Conservation (phyloP, 1,140 invertebrate species). For the Trypoxylus dichotomus region DNA sequence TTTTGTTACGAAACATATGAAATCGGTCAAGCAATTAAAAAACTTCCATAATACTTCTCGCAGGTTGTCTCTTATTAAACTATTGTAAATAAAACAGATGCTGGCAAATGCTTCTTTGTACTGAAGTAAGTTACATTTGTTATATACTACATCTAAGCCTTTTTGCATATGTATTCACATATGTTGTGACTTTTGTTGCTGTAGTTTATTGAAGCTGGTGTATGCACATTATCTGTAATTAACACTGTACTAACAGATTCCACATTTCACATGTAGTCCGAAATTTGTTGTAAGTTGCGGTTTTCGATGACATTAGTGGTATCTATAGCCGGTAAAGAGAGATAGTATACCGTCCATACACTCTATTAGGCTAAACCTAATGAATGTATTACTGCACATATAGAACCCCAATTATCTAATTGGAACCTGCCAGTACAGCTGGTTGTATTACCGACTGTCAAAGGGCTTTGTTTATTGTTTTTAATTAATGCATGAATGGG, state of each 20-base stretch:
- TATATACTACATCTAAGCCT: too few species aligned
- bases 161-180: neutral
- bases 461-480: neutral
- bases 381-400: conserved; percentile 1
- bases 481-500: neutral
- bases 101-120: too few species aligned
- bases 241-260: neutral
- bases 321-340: neutral
- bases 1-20: too few species aligned
- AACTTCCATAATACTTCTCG: too few species aligned
- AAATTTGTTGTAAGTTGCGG: neutral
- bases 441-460: neutral
- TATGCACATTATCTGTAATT: neutral
- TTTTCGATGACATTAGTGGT: neutral
- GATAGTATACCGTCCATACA: neutral
- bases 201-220: neutral
- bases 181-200: neutral
- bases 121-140: too few species aligned
- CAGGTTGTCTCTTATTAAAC: too few species aligned
- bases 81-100: too few species aligned
- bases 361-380: conserved; percentile 2
- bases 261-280: neutral
- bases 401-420: conserved; percentile 6
- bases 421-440: neutral
- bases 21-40: too few species aligned